These are phyloP conservation scores for Laterallus jamaicensis DNA, from an alignment of 2,113 vertebrate species.

Conservation along the genomic window DNA sequence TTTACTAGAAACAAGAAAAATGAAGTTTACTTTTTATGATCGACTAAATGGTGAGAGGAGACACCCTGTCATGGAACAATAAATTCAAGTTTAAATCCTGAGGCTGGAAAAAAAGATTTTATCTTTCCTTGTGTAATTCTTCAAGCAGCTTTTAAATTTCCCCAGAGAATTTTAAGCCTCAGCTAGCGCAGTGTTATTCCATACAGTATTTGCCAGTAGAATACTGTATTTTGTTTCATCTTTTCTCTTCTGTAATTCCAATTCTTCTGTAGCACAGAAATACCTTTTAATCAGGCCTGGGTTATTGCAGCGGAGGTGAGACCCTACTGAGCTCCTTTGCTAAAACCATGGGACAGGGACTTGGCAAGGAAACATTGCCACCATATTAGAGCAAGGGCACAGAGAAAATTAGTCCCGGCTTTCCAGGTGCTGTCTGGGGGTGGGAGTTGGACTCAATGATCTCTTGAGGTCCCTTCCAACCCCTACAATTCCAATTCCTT, in stretches of 20 bases:
- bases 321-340: background rate
- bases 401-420: background rate
- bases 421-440: background rate
- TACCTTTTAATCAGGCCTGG: background rate
- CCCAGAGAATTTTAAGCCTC: background rate
- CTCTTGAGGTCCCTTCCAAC: no score
- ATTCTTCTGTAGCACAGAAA: background rate
- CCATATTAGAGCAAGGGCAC: background rate
- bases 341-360: background rate
- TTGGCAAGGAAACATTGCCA: background rate
- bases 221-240: background rate
- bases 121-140: conserved; percentile 9
- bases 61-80: conserved; percentile 14
- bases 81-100: conserved; percentile 31
- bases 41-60: background rate
- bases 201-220: background rate
- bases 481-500: background rate
- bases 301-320: background rate
- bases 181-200: background rate
- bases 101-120: conserved; percentile 3
- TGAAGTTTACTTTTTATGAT: conserved; percentile 21
- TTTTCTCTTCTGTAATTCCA: background rate
- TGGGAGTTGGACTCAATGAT: no score
- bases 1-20: conserved; percentile 11
- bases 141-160: conserved; percentile 30